Conservation (phyloP, 2,797 vertebrate genomes). For the Esox lucius region DNA sequence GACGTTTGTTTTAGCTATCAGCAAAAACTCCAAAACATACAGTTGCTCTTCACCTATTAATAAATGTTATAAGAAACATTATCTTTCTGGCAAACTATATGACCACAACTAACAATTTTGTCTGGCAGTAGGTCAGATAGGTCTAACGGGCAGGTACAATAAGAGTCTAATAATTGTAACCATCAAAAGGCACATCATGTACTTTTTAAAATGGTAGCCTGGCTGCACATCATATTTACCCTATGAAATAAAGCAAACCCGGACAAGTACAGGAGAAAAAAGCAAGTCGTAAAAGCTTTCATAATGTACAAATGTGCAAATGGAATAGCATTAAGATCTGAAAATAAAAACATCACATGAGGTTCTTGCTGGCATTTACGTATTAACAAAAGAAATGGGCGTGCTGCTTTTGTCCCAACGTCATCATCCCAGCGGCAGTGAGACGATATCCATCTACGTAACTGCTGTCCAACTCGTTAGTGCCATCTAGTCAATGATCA, state of each 20-base stretch:
- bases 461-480: not conserved
- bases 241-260: constrained; percentile 28
- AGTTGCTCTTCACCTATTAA: not conserved
- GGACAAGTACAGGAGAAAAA: constrained; percentile 25
- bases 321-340: constrained; percentile 42
- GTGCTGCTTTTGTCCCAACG: constrained; percentile 25
- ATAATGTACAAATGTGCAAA: constrained; percentile 78
- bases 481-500: not conserved
- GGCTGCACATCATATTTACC: constrained; percentile 53
- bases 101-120: not conserved
- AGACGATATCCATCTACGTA: not conserved
- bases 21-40: constrained; percentile 2
- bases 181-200: constrained; percentile 73
- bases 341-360: constrained; percentile 52
- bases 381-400: constrained; percentile 8
- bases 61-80: not conserved
- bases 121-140: not conserved
- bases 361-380: constrained; percentile 50
- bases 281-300: constrained; percentile 44
- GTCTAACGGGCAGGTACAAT: constrained; percentile 16
- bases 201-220: constrained; percentile 57
- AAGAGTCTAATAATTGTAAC: constrained; percentile 28
- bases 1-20: not conserved
- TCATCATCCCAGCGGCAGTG: not conserved
- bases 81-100: not conserved